Conservation (phyloP, 2,113 vertebrate species). For the Chloebia gouldiae region DNA sequence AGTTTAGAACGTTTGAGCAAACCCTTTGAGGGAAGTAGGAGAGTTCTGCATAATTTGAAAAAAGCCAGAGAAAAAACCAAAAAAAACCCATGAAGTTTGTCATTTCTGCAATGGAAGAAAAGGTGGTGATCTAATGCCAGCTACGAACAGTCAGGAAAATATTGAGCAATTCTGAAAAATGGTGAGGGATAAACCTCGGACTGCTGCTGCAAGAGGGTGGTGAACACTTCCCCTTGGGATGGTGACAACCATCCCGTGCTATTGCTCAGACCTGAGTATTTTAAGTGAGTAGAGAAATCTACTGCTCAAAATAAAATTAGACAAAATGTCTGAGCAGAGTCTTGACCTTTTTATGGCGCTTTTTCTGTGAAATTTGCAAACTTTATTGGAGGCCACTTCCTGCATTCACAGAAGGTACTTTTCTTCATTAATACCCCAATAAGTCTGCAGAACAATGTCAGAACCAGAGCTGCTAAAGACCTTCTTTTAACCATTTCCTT, state of each 20-base stretch:
- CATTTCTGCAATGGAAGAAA: not conserved
- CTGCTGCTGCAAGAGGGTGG: not conserved
- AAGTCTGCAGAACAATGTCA: not conserved
- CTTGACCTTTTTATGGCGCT: constrained; percentile 4
- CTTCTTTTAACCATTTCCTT: constrained; percentile 56
- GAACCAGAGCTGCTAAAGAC: not conserved
- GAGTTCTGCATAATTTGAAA: not conserved
- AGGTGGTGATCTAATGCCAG: not conserved
- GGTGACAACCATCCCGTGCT: not conserved
- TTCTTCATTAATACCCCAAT: not conserved
- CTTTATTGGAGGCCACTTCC: constrained; percentile 50
- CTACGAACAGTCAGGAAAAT: rapidly evolving
- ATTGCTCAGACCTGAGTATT: not conserved
- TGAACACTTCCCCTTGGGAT: not conserved
- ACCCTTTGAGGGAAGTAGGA: not conserved
- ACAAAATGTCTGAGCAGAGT: not conserved
- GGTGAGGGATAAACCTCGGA: not conserved
- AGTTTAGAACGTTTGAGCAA: not conserved
- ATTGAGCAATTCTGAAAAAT: not conserved
- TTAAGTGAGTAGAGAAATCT: not conserved
- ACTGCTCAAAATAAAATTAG: not conserved
- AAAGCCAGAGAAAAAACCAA: not conserved
- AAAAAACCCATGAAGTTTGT: not conserved
- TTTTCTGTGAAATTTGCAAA: constrained; percentile 47
- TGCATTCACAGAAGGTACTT: constrained; percentile 43